Conservation (phyloP, 2,888 invertebrate species). For the Raillietiella orientalis region DNA sequence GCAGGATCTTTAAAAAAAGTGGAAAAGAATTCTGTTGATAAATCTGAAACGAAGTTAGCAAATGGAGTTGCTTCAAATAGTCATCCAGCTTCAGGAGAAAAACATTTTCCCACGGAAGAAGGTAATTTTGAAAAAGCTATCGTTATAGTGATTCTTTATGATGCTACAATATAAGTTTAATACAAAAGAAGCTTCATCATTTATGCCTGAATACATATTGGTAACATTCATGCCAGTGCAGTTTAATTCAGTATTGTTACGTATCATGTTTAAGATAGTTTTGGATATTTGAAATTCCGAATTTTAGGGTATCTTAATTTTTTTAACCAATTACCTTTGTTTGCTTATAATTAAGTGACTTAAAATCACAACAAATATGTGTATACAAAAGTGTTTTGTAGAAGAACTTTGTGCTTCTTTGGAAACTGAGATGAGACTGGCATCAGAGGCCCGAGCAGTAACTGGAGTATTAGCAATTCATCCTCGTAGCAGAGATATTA, state of each 20-base stretch:
- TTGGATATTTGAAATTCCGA: no score
- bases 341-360: background rate
- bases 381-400: slow-evolving; percentile 13
- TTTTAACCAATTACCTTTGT: background rate
- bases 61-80: slow-evolving; percentile 14
- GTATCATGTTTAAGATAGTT: no score
- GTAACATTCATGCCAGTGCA: no score
- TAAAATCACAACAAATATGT: background rate
- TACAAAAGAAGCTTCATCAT: no score
- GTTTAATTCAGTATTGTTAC: no score
- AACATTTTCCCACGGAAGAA: no score
- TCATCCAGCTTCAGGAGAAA: slow-evolving; percentile 2
- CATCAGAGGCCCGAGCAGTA: slow-evolving; percentile 69
- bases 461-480: slow-evolving; percentile 87
- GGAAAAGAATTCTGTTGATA: slow-evolving; percentile 22
- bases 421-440: slow-evolving; percentile 64
- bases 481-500: slow-evolving; percentile 77
- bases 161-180: no score
- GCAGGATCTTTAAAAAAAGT: slow-evolving; percentile 12
- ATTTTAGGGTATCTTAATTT: background rate
- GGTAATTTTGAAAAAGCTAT: slow-evolving; percentile 16
- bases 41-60: slow-evolving; percentile 11
- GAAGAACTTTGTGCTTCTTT: slow-evolving; percentile 56
- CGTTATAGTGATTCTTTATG: no score
- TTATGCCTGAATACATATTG: no score